Conservation (phyloP, 2,797 vertebrate genomes). For the Spheniscus humboldti region DNA sequence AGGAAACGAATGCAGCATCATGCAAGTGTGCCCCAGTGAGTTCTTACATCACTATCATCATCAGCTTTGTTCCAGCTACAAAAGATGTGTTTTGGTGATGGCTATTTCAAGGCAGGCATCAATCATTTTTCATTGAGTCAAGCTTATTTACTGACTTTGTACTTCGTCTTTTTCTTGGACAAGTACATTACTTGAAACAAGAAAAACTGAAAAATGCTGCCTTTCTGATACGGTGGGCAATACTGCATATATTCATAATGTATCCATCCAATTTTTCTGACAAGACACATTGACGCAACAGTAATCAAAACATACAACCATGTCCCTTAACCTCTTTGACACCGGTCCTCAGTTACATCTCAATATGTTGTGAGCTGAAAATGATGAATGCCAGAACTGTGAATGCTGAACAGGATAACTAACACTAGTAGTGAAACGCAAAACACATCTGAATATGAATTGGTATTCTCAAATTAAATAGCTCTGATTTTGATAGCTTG, state of each 20-base stretch:
- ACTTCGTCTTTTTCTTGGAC: background rate
- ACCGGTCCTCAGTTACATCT: background rate
- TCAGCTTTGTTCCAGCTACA: background rate
- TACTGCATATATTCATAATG: background rate
- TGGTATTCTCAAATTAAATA: conserved; percentile 54
- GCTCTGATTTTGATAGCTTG: conserved; percentile 64
- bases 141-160: background rate
- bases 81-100: background rate
- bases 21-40: background rate
- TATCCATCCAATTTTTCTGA: background rate
- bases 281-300: background rate
- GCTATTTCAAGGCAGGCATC: background rate
- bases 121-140: background rate
- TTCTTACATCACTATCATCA: background rate
- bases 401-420: conserved; percentile 1
- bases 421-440: conserved; percentile 19
- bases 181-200: background rate
- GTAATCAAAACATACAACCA: background rate
- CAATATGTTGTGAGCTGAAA: background rate
- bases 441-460: conserved; percentile 41
- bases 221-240: background rate
- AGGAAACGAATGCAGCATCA: background rate
- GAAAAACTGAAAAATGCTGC: background rate
- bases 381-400: background rate
- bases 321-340: conserved; percentile 4